Evolutionary conservation across 1,140 invertebrate genomes (phyloP), one percentile per base, ranked within the genome.

Genomic region (Bombus pyrosoma): DNA sequence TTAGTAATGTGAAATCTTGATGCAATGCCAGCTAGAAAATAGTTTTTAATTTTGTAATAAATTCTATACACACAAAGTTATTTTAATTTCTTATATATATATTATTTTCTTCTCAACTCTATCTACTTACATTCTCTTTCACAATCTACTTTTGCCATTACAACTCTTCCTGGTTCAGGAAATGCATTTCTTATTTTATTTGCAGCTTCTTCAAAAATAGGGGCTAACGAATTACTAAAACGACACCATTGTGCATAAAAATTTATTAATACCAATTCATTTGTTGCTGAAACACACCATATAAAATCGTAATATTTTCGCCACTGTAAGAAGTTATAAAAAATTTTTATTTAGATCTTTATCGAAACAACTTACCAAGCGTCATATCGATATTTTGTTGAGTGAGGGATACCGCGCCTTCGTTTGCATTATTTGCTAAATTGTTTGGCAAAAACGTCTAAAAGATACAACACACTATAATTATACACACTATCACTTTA

Each of bases 191-290:
- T 96, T 77, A 99, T 96, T 96, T 98, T 98, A 91, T 98, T 97
- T 37, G 98, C 98, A 53, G 99, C 98, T 95, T 99, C 98, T 95
- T 99, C 98, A 96, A 99, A 99, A 93, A 99, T 97, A 53, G 99
- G 99, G 91, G 98, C 97, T 92, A 99, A 95, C 94, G 99, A 97
- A 96, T 99, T 99, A 96, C 99, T 99, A 95, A 98, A 98, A 91
- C 97, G 96, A 96, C 98, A 99, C 98, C 99, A 99, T 93, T 99
- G 99, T 22, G 99, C 99, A 96, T 99, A 99, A 95, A 99, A 99
- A 95, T 99, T 99, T 87, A 99, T 98, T 95, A 99, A 98, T 78
- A 99, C 99, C 94, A 99, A 95, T 96, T 99, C 98, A 96, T 98
- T 98, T 77, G 97, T 97, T 85, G 97, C 99, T 99, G 73, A 74